Conservation (phyloP, 2,113 vertebrate species). For the Zosterops pallidus region DNA sequence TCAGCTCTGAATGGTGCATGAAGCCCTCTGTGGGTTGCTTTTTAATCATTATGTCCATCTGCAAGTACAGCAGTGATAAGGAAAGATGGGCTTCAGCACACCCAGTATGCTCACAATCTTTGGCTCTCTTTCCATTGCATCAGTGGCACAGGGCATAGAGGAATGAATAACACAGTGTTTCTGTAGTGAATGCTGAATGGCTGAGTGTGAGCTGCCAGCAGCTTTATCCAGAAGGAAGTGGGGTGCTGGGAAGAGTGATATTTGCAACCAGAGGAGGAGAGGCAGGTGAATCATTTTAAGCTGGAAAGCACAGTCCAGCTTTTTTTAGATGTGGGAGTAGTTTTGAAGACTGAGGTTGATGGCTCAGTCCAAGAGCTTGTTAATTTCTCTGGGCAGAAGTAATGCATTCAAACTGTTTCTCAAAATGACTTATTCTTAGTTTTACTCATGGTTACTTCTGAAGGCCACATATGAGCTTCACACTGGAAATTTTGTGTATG, state of each 20-base stretch:
- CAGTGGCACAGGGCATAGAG: not conserved
- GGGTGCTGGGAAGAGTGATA: not conserved
- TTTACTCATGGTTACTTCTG: not conserved
- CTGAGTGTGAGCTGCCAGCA: not conserved
- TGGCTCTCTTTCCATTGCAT: not conserved
- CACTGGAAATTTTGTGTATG: fast-evolving
- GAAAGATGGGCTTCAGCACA: not conserved
- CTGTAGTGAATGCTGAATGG: conserved; percentile 24
- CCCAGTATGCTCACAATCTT: not conserved
- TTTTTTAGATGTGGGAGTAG: not conserved
- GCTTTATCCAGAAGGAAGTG: not conserved
- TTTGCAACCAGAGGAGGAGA: not conserved
- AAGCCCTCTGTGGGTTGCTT: not conserved
- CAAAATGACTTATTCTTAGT: not conserved
- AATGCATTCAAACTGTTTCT: not conserved
- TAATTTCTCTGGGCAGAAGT: not conserved
- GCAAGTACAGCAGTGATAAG: not conserved
- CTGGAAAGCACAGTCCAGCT: not conserved
- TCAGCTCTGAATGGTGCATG: not conserved
- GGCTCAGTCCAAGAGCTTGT: not conserved
- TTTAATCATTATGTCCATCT: not conserved
- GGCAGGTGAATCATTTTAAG: not conserved
- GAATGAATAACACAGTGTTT: conserved; percentile 26
- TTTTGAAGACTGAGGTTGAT: not conserved
- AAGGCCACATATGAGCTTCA: not conserved